Evolutionary conservation across 2,113 vertebrate species (phyloP).

Genomic region (Aspiorhynchus laticeps): DNA sequence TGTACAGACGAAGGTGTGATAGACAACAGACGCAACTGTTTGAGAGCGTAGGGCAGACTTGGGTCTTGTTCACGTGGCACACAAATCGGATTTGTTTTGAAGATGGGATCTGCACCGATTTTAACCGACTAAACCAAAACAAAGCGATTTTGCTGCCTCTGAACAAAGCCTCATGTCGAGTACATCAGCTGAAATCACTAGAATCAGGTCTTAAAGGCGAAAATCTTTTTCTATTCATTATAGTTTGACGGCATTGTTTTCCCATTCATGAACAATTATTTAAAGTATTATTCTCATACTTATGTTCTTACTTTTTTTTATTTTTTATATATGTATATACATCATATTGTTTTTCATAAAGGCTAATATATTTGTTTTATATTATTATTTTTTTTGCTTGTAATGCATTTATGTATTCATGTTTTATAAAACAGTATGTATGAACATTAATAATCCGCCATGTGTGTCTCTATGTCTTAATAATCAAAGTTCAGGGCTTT

Average conservation of each 20-base stretch:
- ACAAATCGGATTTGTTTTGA: not conserved
- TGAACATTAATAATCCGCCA: slow-evolving; percentile 20
- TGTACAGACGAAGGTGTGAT: not conserved
- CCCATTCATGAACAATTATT: not conserved
- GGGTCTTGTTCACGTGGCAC: not conserved
- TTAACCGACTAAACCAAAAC: not conserved
- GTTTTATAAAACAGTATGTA: slow-evolving; percentile 37
- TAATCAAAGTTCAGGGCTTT: slow-evolving; percentile 36
- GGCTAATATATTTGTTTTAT: slow-evolving; percentile 35
- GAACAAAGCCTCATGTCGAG: slow-evolving; percentile 9
- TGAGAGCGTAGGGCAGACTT: not conserved
- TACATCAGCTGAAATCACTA: not conserved
- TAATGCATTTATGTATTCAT: not conserved
- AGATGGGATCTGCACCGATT: not conserved
- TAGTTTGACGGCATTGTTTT: not conserved
- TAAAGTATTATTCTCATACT: not conserved
- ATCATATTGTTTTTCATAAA: not conserved
- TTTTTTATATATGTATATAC: no score
- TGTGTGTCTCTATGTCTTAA: slow-evolving; percentile 40
- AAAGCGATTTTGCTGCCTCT: not conserved
- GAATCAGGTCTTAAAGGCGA: not conserved
- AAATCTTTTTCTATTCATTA: not conserved
- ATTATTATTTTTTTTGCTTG: not conserved
- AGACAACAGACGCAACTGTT: not conserved
- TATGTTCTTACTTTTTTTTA: not conserved